Evolutionary conservation across 2,797 vertebrate genomes (phyloP), one percentile per base, ranked within the genome.

Genomic region (Gadopsis bispinosus): DNA sequence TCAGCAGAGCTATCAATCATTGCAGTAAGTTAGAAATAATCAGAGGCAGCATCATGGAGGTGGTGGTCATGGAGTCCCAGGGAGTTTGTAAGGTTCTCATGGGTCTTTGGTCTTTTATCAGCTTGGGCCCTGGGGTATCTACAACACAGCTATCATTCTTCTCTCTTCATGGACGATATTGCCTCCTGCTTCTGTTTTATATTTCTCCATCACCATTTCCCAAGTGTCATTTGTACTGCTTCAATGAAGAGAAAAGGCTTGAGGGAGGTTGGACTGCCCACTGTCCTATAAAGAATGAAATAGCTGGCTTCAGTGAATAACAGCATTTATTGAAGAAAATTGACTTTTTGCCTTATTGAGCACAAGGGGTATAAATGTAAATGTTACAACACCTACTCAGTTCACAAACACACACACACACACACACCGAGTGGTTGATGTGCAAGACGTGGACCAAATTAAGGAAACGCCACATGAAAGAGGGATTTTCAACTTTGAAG

Each of bases 301-400:
- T 45, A 47, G 69, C 60, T 77, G 54, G 66, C 72, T 76, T 71
- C 60, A 58, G 35, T 83, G 87, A 83, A 63, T 81, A 81, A 55
- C 54, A 51, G 65, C 73, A 64, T 72, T 85, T 79, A 85, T 81
- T 67, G 81, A 51, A 80, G 69, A 58, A 80, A 80, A 88, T 79
- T 73, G 72, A 61, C 76, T 80, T 70, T 79, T 81, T 70, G 73
- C 73, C 67, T 82, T 91, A 88, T 91, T 88, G 71, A 86, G 73
- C 79, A 83, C 20, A 1, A 83, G 43, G 78, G 48, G 50, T 63
- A 48, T 67, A 54, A 79, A 87, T 83, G 81, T 83, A 80, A 75
- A 85, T 66, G 75, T 45, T 54, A n/a, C 55, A 29, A 60, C 29
- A 63, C 45, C 62, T 22, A 26, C 45, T 59, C 58, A 55, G 11